A percentile compares a stretch with the other conserved stretches of the same genome.
These are phyloP conservation scores for Bombus consobrinus DNA, from an alignment of 1,140 invertebrate species.

Conservation along the genomic window DNA sequence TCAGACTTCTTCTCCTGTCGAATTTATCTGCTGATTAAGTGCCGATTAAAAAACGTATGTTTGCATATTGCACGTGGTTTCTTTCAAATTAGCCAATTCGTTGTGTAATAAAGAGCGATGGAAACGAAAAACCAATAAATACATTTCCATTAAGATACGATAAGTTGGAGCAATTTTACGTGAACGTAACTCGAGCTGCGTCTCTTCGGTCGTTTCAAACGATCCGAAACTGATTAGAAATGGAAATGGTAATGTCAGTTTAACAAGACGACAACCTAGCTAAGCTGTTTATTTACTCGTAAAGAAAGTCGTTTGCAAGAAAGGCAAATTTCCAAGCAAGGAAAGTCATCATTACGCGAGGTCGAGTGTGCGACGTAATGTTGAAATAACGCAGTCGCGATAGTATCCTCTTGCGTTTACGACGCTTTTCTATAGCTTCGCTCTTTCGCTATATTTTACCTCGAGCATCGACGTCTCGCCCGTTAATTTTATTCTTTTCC, in stretches of 20 bases:
- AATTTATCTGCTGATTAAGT: background rate
- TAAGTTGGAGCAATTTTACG: too few species aligned
- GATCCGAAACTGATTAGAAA: background rate
- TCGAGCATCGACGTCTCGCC: background rate
- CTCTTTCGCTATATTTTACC: background rate
- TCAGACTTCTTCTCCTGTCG: background rate
- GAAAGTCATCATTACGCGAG: background rate
- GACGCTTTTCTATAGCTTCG: background rate
- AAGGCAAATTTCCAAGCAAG: background rate
- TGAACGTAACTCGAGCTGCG: too few species aligned
- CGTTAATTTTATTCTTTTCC: background rate
- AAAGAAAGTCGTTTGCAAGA: background rate
- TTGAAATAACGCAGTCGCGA: background rate
- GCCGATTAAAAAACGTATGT: too few species aligned
- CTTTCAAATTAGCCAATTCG: background rate
- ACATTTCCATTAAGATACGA: too few species aligned
- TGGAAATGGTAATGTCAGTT: background rate
- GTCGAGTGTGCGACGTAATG: background rate
- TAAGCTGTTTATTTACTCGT: background rate
- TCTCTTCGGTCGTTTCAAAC: background rate
- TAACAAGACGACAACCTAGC: background rate
- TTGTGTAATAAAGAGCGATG: background rate
- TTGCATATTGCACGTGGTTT: background rate
- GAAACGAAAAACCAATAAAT: too few species aligned
- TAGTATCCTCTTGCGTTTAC: background rate